These are phyloP conservation scores for Drosophila maculinotata DNA, from an alignment of 2,888 invertebrate genomes.

Conservation along the genomic window DNA sequence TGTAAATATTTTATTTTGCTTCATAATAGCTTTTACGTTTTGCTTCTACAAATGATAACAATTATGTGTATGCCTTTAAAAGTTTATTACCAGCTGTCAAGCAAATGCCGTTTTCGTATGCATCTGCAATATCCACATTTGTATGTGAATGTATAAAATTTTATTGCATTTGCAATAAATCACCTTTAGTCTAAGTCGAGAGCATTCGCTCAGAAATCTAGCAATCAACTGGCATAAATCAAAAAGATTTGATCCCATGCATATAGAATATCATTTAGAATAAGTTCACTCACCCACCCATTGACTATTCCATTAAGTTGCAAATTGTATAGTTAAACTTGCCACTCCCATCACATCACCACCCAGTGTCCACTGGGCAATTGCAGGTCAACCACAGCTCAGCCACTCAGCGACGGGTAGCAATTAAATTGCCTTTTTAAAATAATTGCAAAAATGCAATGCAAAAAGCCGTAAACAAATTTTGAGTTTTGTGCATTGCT, in stretches of 20 bases:
- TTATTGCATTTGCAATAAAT: constrained; percentile 43
- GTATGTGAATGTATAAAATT: background rate
- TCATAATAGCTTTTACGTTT: too few species aligned
- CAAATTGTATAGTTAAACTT: constrained; percentile 53
- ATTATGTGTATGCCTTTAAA: background rate
- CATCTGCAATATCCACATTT: background rate
- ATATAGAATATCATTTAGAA: constrained; percentile 25
- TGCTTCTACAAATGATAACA: background rate
- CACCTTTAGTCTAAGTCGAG: constrained; percentile 16
- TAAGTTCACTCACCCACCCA: constrained; percentile 22
- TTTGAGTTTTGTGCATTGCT: constrained; percentile 43
- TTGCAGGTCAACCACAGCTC: constrained; percentile 18
- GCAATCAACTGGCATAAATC: constrained; percentile 51
- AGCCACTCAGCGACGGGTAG: constrained; percentile 25
- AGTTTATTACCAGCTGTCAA: background rate
- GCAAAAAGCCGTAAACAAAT: constrained; percentile 54
- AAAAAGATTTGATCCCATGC: constrained; percentile 42
- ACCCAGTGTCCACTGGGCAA: background rate
- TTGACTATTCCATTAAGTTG: constrained; percentile 49
- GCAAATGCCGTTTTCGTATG: background rate
- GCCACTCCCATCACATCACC: constrained; percentile 14
- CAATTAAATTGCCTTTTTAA: constrained; percentile 71
- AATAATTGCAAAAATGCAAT: constrained; percentile 69
- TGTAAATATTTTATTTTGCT: constrained; percentile 1
- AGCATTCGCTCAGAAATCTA: constrained; percentile 18